Percentiles rank a stretch among this genome's conserved stretches.
Evolutionary conservation across 2,113 vertebrate species (phyloP).

Genomic region (Amphiprion percula): DNA sequence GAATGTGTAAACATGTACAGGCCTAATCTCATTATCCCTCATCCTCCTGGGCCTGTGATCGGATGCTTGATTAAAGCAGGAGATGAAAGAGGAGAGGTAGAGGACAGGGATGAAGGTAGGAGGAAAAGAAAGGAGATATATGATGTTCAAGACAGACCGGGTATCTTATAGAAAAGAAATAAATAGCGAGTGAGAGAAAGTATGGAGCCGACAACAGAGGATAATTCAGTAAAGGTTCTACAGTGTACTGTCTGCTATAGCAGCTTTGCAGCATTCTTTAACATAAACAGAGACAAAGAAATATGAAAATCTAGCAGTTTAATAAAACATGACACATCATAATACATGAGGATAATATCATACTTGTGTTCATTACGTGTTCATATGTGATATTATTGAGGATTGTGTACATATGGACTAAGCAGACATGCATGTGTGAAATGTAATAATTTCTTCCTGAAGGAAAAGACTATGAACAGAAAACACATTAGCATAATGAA

Average conservation of each 20-base stretch:
- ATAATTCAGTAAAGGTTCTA: background rate
- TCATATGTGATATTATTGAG: background rate
- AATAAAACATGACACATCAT: background rate
- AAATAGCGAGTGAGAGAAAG: constrained; percentile 12
- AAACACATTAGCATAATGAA: no score
- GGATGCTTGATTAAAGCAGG: constrained; percentile 69
- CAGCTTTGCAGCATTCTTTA: constrained; percentile 10
- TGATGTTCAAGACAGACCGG: constrained; percentile 8
- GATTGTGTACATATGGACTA: background rate
- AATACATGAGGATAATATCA: background rate
- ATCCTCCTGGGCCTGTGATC: constrained; percentile 63
- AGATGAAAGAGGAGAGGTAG: constrained; percentile 63
- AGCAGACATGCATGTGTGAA: background rate
- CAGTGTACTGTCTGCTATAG: background rate
- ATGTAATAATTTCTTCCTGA: no score
- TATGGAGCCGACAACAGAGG: background rate
- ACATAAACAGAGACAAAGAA: constrained; percentile 1
- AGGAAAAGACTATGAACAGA: background rate
- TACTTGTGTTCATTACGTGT: background rate
- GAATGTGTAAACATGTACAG: constrained; percentile 79
- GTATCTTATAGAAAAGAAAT: constrained; percentile 5
- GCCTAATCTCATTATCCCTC: constrained; percentile 80
- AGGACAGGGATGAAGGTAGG: constrained; percentile 33
- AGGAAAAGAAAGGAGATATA: constrained; percentile 16
- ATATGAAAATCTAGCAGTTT: background rate